Percentiles rank a stretch among this genome's conserved stretches.
Evolutionary conservation across 1,140 invertebrate genomes (phyloP).

Genomic region (Telenomus remus): DNA sequence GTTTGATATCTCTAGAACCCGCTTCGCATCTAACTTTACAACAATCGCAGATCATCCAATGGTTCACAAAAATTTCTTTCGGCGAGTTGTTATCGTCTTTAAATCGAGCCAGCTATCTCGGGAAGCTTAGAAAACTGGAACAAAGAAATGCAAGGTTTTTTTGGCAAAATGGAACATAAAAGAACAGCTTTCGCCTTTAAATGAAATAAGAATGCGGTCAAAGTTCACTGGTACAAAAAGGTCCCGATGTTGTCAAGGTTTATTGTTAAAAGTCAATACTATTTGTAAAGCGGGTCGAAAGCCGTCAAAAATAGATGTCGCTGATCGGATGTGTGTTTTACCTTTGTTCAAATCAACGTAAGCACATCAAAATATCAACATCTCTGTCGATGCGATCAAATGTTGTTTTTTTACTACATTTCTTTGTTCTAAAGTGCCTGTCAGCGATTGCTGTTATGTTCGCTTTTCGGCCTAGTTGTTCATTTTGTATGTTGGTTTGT

Average conservation of each 20-base stretch:
- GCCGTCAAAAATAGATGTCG: slow-evolving; percentile 20
- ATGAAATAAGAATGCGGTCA: slow-evolving; percentile 20
- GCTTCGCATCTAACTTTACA: too few relatives aligned
- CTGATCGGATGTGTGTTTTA: slow-evolving; percentile 13
- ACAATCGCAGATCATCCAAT: slow-evolving; percentile 18
- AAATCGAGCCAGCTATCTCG: slow-evolving; percentile 16
- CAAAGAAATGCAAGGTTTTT: slow-evolving; percentile 18
- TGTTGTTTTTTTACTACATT: too few relatives aligned
- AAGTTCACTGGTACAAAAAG: slow-evolving; percentile 18
- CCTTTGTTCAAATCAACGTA: slow-evolving; percentile 23
- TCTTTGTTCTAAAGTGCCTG: too few relatives aligned
- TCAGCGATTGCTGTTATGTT: too few relatives aligned
- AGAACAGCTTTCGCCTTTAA: slow-evolving; percentile 8
- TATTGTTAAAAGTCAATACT: slow-evolving; percentile 25
- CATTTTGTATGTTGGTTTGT: too few relatives aligned
- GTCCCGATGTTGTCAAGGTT: slow-evolving; percentile 11
- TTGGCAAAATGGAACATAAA: slow-evolving; percentile 8
- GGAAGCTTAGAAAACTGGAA: slow-evolving; percentile 3
- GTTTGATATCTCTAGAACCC: too few relatives aligned
- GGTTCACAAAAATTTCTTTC: slow-evolving; percentile 25
- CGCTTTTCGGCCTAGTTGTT: too few relatives aligned
- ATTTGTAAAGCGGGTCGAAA: slow-evolving; percentile 13
- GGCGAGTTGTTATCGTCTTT: slow-evolving; percentile 19
- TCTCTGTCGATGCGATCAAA: too few relatives aligned
- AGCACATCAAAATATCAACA: neutral